These are phyloP conservation scores for Spodoptera exigua DNA, from an alignment of 2,888 invertebrate genomes.

Conservation along the genomic window DNA sequence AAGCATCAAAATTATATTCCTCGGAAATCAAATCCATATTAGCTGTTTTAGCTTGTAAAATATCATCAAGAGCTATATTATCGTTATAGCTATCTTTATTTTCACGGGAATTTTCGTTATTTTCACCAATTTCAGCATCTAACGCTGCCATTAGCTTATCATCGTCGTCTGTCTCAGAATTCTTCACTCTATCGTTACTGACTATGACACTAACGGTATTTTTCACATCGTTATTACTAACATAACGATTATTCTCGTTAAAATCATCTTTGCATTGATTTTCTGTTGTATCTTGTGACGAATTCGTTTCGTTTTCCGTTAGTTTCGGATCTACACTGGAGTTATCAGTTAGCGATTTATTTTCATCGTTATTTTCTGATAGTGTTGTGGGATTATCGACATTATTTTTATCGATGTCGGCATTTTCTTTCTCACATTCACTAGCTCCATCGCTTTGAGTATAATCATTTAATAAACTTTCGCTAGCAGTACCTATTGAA, in stretches of 20 bases:
- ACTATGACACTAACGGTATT: constrained; percentile 24
- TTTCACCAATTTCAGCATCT: constrained; percentile 36
- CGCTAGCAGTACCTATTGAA: constrained; percentile 14
- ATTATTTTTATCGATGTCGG: constrained; percentile 10
- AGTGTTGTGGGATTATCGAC: constrained; percentile 17
- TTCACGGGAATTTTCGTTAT: background rate
- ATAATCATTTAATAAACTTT: constrained; percentile 24
- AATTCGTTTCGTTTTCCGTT: background rate
- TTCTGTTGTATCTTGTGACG: background rate
- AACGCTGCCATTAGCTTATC: constrained; percentile 29
- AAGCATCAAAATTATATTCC: constrained; percentile 33
- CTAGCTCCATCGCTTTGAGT: constrained; percentile 7
- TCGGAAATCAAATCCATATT: constrained; percentile 14
- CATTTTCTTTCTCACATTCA: background rate
- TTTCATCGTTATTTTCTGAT: constrained; percentile 5
- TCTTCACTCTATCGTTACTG: background rate
- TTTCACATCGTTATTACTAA: constrained; percentile 7
- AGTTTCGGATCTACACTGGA: constrained; percentile 15
- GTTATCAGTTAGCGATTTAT: constrained; percentile 19
- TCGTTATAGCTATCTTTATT: constrained; percentile 3
- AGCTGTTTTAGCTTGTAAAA: constrained; percentile 15
- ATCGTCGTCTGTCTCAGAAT: constrained; percentile 26
- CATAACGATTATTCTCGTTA: background rate
- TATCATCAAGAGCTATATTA: constrained; percentile 22
- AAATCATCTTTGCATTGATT: background rate